Base-by-base conservation (phyloP, 2,113 vertebrate species). In the Periophthalmodon schlosseri region DNA sequence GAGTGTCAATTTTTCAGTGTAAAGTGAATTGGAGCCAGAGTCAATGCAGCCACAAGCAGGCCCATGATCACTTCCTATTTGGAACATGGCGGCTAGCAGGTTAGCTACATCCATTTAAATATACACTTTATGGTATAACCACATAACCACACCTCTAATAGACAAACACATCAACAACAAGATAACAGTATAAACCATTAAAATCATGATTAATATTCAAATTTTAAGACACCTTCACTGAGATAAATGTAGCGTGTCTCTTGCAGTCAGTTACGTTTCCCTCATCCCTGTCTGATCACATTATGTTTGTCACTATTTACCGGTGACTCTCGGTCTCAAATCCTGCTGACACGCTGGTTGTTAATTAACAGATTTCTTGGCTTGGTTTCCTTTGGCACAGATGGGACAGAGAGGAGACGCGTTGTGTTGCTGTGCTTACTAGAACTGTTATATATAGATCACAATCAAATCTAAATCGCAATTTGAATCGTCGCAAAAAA, bases 271-370 rank as follows among this genome's bases (percentile, higher is more conserved):
- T 60, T 10, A 15, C 57, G 15, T 60, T 60, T 4, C 23, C 73
- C 79, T 70, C 73, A 70, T 49, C 75, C 61, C 61, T 70, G 79
- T 72, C 81, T 79, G 73, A 28, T 36, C 50, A 69, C 73, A 79
- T 82, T 77, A 80, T 75, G 69, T 63, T 73, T 54, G 39, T 67
- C 70, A 71, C 80, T 83, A 68, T 75, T 82, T 73, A 75, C 24
- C 46, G 12, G 60, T 68, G 85, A 83, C 81, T 87, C 83, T 70
- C 72, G 14, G 64, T 71, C 78, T 76, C 72, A 74, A 82, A 75
- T 70, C 73, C 65, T 12, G 73, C 70, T 68, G 70, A 77, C 23
- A 44, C 52, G 64, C 60, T 52, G 61, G 34, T 70, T 20, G 20
- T 74, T 61, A 78, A 76, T 76, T 68, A 77, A 54, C 21, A 18